phyloP scores from a whole-genome alignment of 2,797 vertebrate genomes.

The Crenuchus spilurus region DNA sequence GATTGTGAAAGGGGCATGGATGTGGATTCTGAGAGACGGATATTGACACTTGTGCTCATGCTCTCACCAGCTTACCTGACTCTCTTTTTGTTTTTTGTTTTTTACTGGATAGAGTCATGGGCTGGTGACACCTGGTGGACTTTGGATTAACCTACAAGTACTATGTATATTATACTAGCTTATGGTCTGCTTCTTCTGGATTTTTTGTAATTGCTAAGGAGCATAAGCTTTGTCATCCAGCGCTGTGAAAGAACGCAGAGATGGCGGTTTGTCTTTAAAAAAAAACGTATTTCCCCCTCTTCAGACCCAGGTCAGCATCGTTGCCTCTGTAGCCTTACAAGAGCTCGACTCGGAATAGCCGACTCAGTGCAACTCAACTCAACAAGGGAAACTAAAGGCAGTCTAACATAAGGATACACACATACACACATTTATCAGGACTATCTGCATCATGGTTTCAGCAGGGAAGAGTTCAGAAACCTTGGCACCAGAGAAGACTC shows the following conservation, averaged over 20 bases:
- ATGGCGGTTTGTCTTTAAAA: constrained; percentile 29
- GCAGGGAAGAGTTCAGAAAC: constrained; percentile 28
- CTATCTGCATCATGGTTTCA: constrained; percentile 25
- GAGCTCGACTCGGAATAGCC: constrained; percentile 7
- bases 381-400: constrained; percentile 43
- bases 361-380: not conserved
- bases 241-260: constrained; percentile 36
- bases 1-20: not conserved
- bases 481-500: not conserved
- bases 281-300: constrained; percentile 2
- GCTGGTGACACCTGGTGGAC: constrained; percentile 15
- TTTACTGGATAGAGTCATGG: not conserved
- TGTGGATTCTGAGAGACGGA: constrained; percentile 2
- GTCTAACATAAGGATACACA: constrained; percentile 1
- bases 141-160: constrained; percentile 6
- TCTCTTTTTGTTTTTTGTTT: not conserved
- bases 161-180: constrained; percentile 45
- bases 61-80: not conserved
- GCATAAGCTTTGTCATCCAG: constrained; percentile 36
- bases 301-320: constrained; percentile 19
- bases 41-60: not conserved
- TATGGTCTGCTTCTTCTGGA: constrained; percentile 42
- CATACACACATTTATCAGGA: constrained; percentile 9
- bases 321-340: constrained; percentile 27
- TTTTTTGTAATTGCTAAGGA: constrained; percentile 31